Percentiles rank a stretch among this genome's conserved stretches.
Conservation (phyloP, 1,140 invertebrate species). For the Drosophila micromelanica region DNA sequence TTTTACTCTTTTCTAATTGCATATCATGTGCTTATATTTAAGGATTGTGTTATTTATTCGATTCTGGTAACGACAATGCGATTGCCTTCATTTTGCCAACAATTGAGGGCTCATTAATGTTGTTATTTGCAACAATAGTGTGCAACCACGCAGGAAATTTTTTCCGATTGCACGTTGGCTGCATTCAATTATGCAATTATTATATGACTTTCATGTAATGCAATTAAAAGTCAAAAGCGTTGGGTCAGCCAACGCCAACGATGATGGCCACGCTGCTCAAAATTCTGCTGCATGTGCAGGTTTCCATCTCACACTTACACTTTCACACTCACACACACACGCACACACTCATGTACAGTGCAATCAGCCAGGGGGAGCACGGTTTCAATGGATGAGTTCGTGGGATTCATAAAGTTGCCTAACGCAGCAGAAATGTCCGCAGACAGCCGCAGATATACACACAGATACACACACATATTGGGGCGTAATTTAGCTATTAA, state of each 20-base stretch:
- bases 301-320: constrained; percentile 15
- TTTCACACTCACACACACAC: constrained; percentile 6
- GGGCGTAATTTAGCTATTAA: constrained; percentile 77
- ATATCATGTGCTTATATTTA: too few relatives aligned
- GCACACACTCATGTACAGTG: constrained; percentile 26
- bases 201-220: constrained; percentile 57
- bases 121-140: constrained; percentile 40
- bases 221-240: constrained; percentile 68
- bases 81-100: not conserved
- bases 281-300: constrained; percentile 46
- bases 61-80: not conserved
- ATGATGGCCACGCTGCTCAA: constrained; percentile 26
- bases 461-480: constrained; percentile 1
- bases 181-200: constrained; percentile 63
- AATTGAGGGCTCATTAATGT: constrained; percentile 39
- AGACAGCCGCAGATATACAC: constrained; percentile 10
- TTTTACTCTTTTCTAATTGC: too few relatives aligned
- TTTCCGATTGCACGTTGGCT: constrained; percentile 21
- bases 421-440: constrained; percentile 56
- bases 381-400: constrained; percentile 8
- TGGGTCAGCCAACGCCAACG: constrained; percentile 22
- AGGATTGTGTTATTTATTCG: not conserved
- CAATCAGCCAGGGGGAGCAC: constrained; percentile 46
- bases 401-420: constrained; percentile 54
- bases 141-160: constrained; percentile 43